Evolutionary conservation across 2,113 vertebrate genomes (phyloP), one percentile per base, ranked within the genome.

Genomic region (Ophthalmolycus amberensis): DNA sequence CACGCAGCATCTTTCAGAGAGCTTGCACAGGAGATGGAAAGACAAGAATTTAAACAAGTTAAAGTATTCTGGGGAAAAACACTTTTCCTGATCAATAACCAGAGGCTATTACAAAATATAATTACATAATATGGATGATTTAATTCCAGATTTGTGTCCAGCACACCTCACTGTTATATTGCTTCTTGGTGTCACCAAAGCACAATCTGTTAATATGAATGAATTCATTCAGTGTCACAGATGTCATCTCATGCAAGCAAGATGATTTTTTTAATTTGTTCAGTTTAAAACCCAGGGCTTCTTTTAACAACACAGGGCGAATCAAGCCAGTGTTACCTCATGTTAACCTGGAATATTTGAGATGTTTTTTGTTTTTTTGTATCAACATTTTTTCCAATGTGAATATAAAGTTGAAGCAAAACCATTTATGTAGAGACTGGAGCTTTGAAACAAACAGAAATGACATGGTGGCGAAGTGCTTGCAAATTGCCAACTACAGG

Each of bases 151-250:
- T 73, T 75, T 74, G 56, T 65, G 68, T 64, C 70, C 76, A 70
- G 56, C 32, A 71, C 42, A 77, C 42, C 44, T 80, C 79, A 46
- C 71, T 40, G 66, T 40, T 83, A 29, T 60, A 42, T 71, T 54
- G 58, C 73, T 22, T 74, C 27, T 44, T 25, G n/a, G 25, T 69
- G 46, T 85, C 79, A 72, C 77, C 77, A 79, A 38, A 73, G 64
- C 75, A 25, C 84, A 81, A 86, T 83, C 79, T 86, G 89, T 74
- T 75, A 44, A 70, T 20, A 46, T 62, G 62, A 72, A 74, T 74
- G 32, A 68, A 79, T 74, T 65, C 6, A 79, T 80, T 90, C 67
- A 80, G 70, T 71, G 44, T 60, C 71, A 79, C 68, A 12, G 12
- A 32, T 59, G 63, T 71, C 58, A 73, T n/a, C 40, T 50, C 20